Evolutionary conservation across 2,888 invertebrate species (phyloP).

Genomic region (Eristalinus aeneus): DNA sequence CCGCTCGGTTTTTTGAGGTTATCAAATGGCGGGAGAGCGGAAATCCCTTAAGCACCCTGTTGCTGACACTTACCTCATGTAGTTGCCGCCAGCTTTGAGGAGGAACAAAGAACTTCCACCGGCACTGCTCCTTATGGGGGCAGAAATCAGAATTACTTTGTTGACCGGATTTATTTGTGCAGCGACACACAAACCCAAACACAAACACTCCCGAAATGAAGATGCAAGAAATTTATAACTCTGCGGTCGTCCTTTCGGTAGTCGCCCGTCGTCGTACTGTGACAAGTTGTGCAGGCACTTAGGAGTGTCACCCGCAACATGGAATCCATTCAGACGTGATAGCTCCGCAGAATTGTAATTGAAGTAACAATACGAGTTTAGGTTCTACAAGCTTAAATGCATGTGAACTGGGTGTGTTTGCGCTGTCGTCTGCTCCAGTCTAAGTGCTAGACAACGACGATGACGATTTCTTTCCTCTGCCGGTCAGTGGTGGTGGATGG

Average conservation of each 20-base stretch:
- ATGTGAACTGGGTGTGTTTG: background rate
- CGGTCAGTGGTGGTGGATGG: background rate
- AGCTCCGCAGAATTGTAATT: slow-evolving; percentile 3
- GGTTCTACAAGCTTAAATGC: background rate
- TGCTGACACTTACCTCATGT: slow-evolving; percentile 62
- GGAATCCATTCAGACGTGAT: slow-evolving; percentile 17
- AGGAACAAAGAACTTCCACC: slow-evolving; percentile 5
- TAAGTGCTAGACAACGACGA: background rate
- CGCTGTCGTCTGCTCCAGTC: background rate
- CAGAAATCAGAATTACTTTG: slow-evolving; percentile 12
- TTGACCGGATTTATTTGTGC: slow-evolving; percentile 22
- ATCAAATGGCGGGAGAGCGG: slow-evolving; percentile 27
- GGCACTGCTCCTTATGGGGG: slow-evolving; percentile 1
- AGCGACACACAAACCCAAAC: background rate
- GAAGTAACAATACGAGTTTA: background rate
- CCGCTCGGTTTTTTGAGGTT: slow-evolving; percentile 20
- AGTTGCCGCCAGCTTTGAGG: slow-evolving; percentile 24
- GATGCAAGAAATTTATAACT: background rate
- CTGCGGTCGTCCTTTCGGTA: background rate
- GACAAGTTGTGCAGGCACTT: slow-evolving; percentile 38
- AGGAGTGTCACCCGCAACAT: slow-evolving; percentile 39
- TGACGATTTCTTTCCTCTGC: background rate
- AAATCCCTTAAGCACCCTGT: slow-evolving; percentile 59
- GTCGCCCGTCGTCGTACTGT: background rate
- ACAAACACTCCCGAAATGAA: background rate